Base-by-base conservation (phyloP, 2,797 vertebrate species). In the Helicolenus hilgendorfi region DNA sequence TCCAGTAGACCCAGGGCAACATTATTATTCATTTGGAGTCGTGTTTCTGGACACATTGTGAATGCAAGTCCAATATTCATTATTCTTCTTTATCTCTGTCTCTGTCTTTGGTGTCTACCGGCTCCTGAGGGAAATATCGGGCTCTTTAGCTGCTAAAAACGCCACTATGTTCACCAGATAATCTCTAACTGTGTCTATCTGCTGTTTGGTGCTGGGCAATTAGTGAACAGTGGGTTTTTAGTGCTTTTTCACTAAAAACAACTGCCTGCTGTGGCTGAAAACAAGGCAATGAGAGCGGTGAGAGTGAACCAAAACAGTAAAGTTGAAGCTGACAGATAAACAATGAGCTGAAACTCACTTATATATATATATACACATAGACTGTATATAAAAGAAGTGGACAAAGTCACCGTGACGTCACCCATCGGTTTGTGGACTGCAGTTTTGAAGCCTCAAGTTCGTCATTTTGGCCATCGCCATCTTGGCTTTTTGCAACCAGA, bases 261-360 rank as follows among this genome's bases (percentile, higher is more conserved):
- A 20, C 18, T 11, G 1, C 11, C 33, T 58, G 26, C 24, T 64
- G 33, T 20, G 11, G 22, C 1, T 13, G 11, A 20, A 72, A 22
- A 36, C 20, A 9, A 20, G 7, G 0, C 45, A 49, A 49, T n/a
- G 1, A 49, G 45, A 49, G 45, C 3, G 1, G 0, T n/a, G 18
- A 20, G 18, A 49, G 45, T 20, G 18, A 49, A 20, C 45, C 45
- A 49, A 49, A 49, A 49, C 45, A 49, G 18, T 20, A 45, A 29
- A 45, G 26, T 60, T 60, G 58, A 2, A 0, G 15, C 15, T 4
- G 10, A 41, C 8, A 15, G 14, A 13, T 10, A 24, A 56, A 24
- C 27, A 49, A 11, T 27, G 27, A 84, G 36, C 27, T 76, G 18
- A 24, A 63, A 62, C 4, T 63, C 29, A 7, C 36, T 64, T n/a